Evolutionary conservation across 2,888 invertebrate genomes (phyloP), one percentile per base, ranked within the genome.

Genomic region (Thyatira batis): DNA sequence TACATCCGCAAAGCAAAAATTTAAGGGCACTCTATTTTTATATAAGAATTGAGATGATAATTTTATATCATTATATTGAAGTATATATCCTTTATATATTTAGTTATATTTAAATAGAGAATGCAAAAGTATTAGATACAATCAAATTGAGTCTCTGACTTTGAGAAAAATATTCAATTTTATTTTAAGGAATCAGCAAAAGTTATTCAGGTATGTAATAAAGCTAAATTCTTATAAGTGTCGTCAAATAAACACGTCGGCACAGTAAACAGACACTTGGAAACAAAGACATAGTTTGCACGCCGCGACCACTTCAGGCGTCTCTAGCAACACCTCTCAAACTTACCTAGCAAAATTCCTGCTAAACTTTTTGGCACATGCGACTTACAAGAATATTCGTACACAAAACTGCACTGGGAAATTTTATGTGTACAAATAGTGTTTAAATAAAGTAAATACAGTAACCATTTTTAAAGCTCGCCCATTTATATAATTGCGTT

Each of bases 251-350:
- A 77, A 80, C 75, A 75, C 65, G 66, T 73, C 63, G 58, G 63
- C 65, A 63, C 68, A 70, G 66, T 69, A 70, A 69, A 66, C 69
- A 69, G 73, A 61, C 69, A 74, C 75, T 73, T 60, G 65, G 62
- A 69, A 70, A 78, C 80, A 79, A 78, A 78, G 76, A 77, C 79
- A 83, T 82, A 84, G 81, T 79, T 84, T 69, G 78, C 81, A 79
- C 74, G 76, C 78, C 76, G 67, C 74, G 73, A 70, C 76, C 82
- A 77, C 84, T 82, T 70, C 67, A 76, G 66, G 69, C 65, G 77
- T 68, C 73, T 72, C 63, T 70, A 68, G 61, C 61, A 73, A 76
- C 80, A 73, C 82, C 82, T 76, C 78, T 71, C 74, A 69, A 80
- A 75, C 79, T 82, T 77, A 75, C 78, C 76, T 76, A 70, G 72